Conservation (phyloP, 2,797 vertebrate genomes). For the Pelodytes ibericus region DNA sequence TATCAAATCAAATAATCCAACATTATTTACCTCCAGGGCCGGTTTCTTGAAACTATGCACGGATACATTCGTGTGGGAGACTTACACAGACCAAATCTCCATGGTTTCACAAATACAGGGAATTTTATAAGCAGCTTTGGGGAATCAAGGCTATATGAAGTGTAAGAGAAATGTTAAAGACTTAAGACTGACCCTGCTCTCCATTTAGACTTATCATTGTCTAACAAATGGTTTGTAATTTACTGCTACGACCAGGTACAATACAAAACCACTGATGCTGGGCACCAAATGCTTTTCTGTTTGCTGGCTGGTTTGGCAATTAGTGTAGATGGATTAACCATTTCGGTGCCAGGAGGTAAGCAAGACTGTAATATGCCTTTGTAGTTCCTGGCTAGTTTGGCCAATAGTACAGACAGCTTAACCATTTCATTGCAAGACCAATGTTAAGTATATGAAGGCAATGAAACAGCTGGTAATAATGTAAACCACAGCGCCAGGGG, state of each 20-base stretch:
- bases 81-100: not conserved
- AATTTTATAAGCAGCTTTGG: conserved; percentile 39
- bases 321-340: conserved; percentile 67
- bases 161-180: conserved; percentile 61
- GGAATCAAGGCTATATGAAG: conserved; percentile 39
- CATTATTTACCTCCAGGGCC: not conserved
- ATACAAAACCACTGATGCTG: conserved; percentile 56
- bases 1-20: conserved; percentile 10
- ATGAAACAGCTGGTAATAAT: too few relatives aligned
- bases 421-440: not conserved
- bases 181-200: conserved; percentile 66
- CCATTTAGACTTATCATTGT: conserved; percentile 66
- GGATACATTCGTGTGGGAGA: conserved; percentile 16
- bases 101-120: conserved; percentile 16
- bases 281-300: conserved; percentile 67
- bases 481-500: too few relatives aligned
- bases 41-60: not conserved
- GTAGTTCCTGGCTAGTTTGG: not conserved
- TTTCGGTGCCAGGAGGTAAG: not conserved
- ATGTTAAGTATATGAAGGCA: too few relatives aligned
- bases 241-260: conserved; percentile 61
- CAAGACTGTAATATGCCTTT: not conserved
- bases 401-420: not conserved
- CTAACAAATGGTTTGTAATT: conserved; percentile 69
- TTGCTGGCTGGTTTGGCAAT: conserved; percentile 71